These are phyloP conservation scores for Triplophysa yarkandensis DNA, from an alignment of 2,797 vertebrate genomes.

Conservation along the genomic window DNA sequence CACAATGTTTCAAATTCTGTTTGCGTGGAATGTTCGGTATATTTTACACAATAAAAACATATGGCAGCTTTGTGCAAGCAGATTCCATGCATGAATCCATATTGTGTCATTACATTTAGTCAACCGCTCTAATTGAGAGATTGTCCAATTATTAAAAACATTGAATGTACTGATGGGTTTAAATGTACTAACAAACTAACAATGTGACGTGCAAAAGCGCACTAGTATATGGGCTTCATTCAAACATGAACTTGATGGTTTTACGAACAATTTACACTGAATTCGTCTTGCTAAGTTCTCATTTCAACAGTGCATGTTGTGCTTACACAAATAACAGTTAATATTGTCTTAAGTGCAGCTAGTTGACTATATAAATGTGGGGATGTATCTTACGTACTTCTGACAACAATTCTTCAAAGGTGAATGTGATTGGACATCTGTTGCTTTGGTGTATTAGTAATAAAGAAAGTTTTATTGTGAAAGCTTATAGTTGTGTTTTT, in stretches of 20 bases:
- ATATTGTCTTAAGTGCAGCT: conserved; percentile 7
- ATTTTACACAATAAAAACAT: background rate
- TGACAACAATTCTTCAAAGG: background rate
- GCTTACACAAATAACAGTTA: conserved; percentile 18
- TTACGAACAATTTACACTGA: background rate
- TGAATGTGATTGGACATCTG: conserved; percentile 1
- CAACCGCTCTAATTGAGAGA: conserved; percentile 37
- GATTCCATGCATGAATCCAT: conserved; percentile 33
- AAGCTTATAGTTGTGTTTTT: background rate
- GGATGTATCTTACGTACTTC: background rate
- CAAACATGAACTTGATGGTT: background rate
- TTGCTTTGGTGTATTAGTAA: conserved; percentile 38
- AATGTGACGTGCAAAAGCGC: background rate
- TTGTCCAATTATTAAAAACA: conserved; percentile 62
- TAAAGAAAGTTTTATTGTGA: conserved; percentile 54
- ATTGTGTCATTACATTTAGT: conserved; percentile 2
- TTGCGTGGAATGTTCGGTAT: background rate
- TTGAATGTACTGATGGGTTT: conserved; percentile 61
- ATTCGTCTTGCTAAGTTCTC: no score
- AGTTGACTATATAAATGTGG: conserved; percentile 9
- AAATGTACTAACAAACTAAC: conserved; percentile 37
- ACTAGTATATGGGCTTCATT: background rate
- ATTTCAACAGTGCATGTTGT: conserved; percentile 42
- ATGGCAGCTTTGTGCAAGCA: conserved; percentile 19
- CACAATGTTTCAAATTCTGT: background rate